These are phyloP conservation scores for Excalfactoria chinensis DNA, from an alignment of 2,113 vertebrate genomes.

Conservation along the genomic window DNA sequence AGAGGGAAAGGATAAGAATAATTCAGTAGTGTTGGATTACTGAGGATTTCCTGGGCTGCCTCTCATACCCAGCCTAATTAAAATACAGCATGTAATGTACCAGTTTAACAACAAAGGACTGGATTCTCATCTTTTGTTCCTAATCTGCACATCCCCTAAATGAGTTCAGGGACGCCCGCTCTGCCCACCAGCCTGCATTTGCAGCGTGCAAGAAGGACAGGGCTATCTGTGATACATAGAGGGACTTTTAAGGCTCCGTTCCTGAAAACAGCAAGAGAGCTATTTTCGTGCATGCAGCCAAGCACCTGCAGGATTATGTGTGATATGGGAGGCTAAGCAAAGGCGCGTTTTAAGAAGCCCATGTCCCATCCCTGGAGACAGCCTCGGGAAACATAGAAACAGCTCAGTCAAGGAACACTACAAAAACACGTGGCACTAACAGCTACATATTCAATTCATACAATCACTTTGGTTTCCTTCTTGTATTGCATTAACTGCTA, in stretches of 20 bases:
- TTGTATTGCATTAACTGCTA: background rate
- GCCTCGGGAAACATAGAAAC: background rate
- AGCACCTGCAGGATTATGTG: background rate
- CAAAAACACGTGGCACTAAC: accelerated
- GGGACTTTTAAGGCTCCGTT: background rate
- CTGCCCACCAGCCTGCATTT: background rate
- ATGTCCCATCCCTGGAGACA: background rate
- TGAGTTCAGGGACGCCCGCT: background rate
- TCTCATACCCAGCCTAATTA: constrained; percentile 65
- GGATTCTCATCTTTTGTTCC: constrained; percentile 3
- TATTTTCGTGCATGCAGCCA: background rate
- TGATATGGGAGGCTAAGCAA: background rate
- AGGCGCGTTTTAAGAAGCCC: background rate
- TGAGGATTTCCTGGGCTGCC: constrained; percentile 63
- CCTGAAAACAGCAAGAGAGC: background rate
- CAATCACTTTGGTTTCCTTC: background rate
- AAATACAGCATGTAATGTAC: constrained; percentile 67
- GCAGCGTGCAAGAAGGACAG: accelerated
- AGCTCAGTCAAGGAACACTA: background rate
- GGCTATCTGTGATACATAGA: background rate
- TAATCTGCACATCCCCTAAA: constrained; percentile 51
- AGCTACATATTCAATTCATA: background rate
- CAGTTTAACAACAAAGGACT: constrained; percentile 50
- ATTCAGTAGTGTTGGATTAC: constrained; percentile 65
- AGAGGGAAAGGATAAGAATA: constrained; percentile 63